Base-by-base conservation (phyloP, 2,888 invertebrate species). In the Cyaniris semiargus region DNA sequence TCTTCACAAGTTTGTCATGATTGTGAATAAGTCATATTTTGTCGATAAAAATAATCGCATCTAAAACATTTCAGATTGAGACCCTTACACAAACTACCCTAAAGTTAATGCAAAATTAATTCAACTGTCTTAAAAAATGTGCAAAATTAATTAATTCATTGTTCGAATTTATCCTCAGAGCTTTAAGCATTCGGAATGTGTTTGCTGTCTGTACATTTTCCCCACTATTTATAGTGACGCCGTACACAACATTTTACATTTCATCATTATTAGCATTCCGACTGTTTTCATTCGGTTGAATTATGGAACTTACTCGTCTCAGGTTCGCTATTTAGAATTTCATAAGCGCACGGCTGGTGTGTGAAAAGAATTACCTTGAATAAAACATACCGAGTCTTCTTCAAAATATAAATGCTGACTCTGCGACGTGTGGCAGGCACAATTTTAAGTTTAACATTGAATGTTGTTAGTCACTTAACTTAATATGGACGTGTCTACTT, bases 331-430 rank as follows among this genome's bases (percentile, higher is more conserved):
- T 66, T 66, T 66, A 27, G 27, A 66, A 66, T 66, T 66, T 71
- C 71, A 71, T 71, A 71, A 38, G 38, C 71, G 34, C 34, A 21
- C 34, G 71, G n/a, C 71, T 71, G 38, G 38, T 38, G 71, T 71
- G 38, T 71, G 38, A 71, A 71, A 38, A 71, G n/a, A 38, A 38
- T 38, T 71, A 71, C 71, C 38, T 71, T 71, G 38, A 71, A 71
- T 71, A 71, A 71, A 71, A 34, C 71, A 71, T 71, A 27, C 66
- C 27, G 27, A 31, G 66, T 66, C 66, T 27, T 66, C 66, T 66
- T 66, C 27, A 66, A 66, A 66, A 66, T 66, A 66, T 66, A 66
- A 66, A 66, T 66, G 27, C 27, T 66, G 13, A 31, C 15, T 66
- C 27, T 66, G 27, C 66, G 18, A 66, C 66, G 66, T 66, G 66